Base-by-base conservation (phyloP, 2,797 vertebrate genomes). In the Gila robusta region DNA sequence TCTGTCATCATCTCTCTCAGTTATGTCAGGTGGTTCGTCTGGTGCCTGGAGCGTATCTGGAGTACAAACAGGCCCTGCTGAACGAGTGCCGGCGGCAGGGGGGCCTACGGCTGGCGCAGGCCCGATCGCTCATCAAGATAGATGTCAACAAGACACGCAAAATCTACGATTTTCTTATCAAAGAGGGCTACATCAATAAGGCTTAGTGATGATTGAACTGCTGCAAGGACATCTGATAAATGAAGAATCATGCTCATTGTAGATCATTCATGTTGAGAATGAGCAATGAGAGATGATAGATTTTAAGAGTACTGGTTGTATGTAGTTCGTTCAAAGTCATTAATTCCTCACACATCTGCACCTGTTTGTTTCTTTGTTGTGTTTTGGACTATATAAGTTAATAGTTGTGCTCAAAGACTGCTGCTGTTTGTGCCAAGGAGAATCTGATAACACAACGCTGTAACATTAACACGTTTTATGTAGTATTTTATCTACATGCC, bases 91-190 rank as follows among this genome's bases (percentile, higher is more conserved):
- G 97, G 81, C 97, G 98, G 85, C 98, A 99, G 93, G 98, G 98
- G 17, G 98, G 98, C 83, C 95, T 99, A 90, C 94, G 98, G 72
- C 96, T 99, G 79, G 98, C 98, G 0, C 98, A 99, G 92, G 98
- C 98, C 14, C 94, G 98, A 86, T 96, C 98, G 0, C 98, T 99
- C 88, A 99, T 99, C 96, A 99, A 99, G 95, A 99, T 99, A 86
- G 98, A 99, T 2, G 98, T 99, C 92, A 99, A 99, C 95, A 99
- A 99, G 94, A 99, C 98, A 0, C 96, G 98, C 88, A 99, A 99
- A 93, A 99, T 99, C 94, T 99, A 99, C 16, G 98, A 99, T 91
- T 99, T 99, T 94, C 96, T 99, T 19, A 97, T 99, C 93, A 97
- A 97, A 91, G 98, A 99, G 92, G 98, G 98, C 37, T 96, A 97